A percentile compares a stretch with the other conserved stretches of the same genome.
Evolutionary conservation across 2,113 vertebrate species (phyloP).

Genomic region (Aramus guarauna): DNA sequence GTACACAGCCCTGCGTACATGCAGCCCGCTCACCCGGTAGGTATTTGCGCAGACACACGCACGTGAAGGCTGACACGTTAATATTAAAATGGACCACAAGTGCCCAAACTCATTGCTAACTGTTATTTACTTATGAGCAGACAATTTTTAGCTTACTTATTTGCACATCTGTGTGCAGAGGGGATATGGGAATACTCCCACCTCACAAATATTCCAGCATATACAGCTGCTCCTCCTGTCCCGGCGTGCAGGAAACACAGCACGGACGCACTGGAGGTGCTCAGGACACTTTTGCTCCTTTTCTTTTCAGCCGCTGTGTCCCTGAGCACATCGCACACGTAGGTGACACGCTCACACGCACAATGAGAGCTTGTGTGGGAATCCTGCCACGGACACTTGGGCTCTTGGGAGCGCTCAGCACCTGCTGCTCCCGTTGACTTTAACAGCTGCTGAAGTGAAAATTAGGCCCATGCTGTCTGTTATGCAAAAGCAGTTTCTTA

Average conservation of each 20-base stretch:
- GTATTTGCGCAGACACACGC: background rate
- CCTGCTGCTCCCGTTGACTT: background rate
- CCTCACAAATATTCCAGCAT: no score
- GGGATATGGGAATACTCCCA: background rate
- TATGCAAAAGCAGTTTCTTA: conserved; percentile 57
- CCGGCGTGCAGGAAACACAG: background rate
- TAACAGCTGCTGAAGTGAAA: background rate
- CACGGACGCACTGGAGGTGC: accelerated
- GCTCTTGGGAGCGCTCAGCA: background rate
- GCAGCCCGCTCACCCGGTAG: background rate
- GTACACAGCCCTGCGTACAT: accelerated
- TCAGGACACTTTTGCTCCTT: background rate
- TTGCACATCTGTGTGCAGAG: no score
- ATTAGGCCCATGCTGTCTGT: background rate
- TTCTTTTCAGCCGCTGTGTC: background rate
- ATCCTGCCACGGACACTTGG: background rate
- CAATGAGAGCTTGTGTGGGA: background rate
- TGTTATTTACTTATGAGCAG: accelerated
- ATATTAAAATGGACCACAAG: accelerated
- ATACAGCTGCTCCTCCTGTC: background rate
- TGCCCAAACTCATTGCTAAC: background rate
- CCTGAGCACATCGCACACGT: accelerated
- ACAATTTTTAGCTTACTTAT: background rate
- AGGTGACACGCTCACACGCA: accelerated
- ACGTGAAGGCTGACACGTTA: accelerated